phyloP scores from a whole-genome alignment of 2,797 vertebrate genomes.

The Sebastes matsubarae region DNA sequence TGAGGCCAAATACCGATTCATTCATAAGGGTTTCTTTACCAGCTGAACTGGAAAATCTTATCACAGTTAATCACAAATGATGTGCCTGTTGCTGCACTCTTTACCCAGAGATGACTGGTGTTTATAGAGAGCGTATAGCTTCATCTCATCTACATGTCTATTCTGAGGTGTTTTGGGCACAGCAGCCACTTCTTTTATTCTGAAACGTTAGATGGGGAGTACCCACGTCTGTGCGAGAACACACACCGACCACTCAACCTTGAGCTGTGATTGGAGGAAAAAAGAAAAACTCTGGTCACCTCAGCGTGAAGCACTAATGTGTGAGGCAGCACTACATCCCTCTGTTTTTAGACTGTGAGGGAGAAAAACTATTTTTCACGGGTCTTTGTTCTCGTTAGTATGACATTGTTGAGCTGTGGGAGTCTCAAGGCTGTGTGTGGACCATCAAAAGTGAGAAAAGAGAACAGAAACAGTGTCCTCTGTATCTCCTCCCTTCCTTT shows the following conservation, averaged over 20 bases:
- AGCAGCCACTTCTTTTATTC: background rate
- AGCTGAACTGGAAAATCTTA: background rate
- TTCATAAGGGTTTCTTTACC: background rate
- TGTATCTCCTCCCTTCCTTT: conserved; percentile 45
- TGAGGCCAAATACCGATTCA: background rate
- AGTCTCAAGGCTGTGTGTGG: conserved; percentile 64
- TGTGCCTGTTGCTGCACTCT: background rate
- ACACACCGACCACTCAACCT: background rate
- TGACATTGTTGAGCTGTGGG: conserved; percentile 47
- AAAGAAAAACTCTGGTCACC: background rate
- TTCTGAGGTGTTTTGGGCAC: background rate
- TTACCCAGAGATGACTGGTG: no score
- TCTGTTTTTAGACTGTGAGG: conserved; percentile 30
- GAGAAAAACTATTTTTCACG: background rate
- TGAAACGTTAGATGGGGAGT: background rate
- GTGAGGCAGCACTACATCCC: conserved; percentile 7
- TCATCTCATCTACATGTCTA: background rate
- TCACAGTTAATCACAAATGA: background rate
- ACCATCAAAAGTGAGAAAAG: conserved; percentile 39
- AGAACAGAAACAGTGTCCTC: conserved; percentile 45
- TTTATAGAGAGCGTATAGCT: background rate
- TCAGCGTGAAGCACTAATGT: background rate
- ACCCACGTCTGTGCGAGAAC: background rate
- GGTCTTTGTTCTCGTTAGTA: conserved; percentile 32
- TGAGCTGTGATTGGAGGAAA: background rate